phyloP scores from a whole-genome alignment of 2,797 vertebrate species.

The Pachyuromys duprasi region DNA sequence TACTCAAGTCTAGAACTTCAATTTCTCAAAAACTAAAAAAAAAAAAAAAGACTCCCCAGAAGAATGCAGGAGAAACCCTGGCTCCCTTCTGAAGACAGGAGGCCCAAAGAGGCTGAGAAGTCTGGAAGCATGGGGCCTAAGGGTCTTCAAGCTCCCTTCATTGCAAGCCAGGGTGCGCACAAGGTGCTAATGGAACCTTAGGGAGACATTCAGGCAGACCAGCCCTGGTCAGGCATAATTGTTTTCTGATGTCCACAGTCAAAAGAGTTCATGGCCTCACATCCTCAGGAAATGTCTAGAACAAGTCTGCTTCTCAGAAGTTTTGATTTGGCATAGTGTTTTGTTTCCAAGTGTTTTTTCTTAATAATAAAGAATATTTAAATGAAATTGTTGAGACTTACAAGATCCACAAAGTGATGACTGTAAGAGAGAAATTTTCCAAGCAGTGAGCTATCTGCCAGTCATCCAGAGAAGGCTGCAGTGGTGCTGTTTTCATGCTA shows the following conservation, averaged over 20 bases:
- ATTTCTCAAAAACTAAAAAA: conserved; percentile 80
- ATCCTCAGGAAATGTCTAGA: conserved; percentile 67
- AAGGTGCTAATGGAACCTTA: conserved; percentile 16
- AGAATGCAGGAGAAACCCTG: conserved; percentile 44
- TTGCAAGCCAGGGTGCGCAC: conserved; percentile 80
- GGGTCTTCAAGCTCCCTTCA: conserved; percentile 76
- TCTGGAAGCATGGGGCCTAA: background rate
- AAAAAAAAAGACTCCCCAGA: conserved; percentile 31
- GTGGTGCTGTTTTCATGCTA: background rate
- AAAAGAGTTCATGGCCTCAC: too few relatives aligned
- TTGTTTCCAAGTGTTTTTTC: background rate
- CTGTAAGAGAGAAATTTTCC: background rate
- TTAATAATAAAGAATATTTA: background rate
- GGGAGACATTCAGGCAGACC: background rate
- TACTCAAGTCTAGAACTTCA: conserved; percentile 84
- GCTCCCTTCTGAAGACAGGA: background rate
- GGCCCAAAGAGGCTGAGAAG: background rate
- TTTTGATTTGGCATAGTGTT: background rate
- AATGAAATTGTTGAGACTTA: background rate
- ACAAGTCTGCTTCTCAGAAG: conserved; percentile 67
- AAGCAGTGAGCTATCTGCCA: background rate
- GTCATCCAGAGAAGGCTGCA: background rate
- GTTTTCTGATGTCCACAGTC: background rate
- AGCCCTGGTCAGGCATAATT: background rate
- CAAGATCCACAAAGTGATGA: background rate